Evolutionary conservation across 53 echinoderm and acorn worm genomes (phyloP).

Genomic region (Paelopatides confundens): DNA sequence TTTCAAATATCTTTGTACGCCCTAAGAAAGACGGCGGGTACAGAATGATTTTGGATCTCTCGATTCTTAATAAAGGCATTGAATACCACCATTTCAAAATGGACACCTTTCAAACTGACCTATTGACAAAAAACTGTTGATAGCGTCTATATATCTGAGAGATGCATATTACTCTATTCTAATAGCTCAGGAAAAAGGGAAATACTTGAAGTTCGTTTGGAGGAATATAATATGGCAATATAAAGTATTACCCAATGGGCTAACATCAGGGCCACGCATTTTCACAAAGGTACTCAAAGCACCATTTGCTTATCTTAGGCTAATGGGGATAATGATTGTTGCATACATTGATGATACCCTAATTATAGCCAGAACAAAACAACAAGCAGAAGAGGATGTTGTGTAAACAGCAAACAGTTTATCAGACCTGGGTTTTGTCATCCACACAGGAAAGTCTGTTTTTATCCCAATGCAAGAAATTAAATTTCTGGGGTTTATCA

Average conservation of each 20-base stretch:
- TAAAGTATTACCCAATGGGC: slow-evolving; percentile 65
- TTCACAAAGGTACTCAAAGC: too few relatives aligned
- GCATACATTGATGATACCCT: too few relatives aligned
- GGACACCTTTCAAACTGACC: too few relatives aligned
- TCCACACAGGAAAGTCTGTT: slow-evolving; percentile 56
- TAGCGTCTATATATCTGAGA: slow-evolving; percentile 72
- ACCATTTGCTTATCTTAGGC: too few relatives aligned
- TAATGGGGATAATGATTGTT: slow-evolving; percentile 58
- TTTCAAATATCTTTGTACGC: slow-evolving; percentile 72
- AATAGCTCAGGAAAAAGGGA: slow-evolving; percentile 44
- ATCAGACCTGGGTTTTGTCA: slow-evolving; percentile 54
- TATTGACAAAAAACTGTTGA: slow-evolving; percentile 34
- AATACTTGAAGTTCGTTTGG: slow-evolving; percentile 68
- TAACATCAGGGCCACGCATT: slow-evolving; percentile 66
- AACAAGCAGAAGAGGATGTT: slow-evolving; percentile 6
- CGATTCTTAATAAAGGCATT: slow-evolving; percentile 57
- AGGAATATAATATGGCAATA: too few relatives aligned
- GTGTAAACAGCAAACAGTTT: slow-evolving; percentile 16
- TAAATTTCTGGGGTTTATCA: too few relatives aligned
- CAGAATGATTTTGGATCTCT: slow-evolving; percentile 57
- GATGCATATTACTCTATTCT: slow-evolving; percentile 79
- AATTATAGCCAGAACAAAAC: slow-evolving; percentile 31
- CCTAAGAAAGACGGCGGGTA: slow-evolving; percentile 67
- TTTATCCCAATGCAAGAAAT: slow-evolving; percentile 28
- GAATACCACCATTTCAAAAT: too few relatives aligned